Conservation (phyloP, 1,140 invertebrate species). For the Drosophila kurseongensis region DNA sequence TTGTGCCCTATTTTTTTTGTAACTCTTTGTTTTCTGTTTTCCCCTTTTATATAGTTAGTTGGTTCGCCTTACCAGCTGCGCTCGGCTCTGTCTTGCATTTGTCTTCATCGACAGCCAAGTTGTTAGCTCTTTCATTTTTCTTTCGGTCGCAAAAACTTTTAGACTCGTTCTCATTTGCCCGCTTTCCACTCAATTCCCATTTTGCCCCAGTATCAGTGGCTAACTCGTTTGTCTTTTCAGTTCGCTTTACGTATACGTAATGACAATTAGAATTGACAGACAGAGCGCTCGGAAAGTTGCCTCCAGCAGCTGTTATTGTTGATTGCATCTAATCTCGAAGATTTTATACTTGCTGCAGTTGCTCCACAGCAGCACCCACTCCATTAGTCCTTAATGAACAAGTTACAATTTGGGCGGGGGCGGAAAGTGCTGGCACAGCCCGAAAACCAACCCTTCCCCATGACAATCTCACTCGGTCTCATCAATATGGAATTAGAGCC, state of each 20-base stretch:
- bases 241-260: slow-evolving; percentile 80
- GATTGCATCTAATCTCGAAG: slow-evolving; percentile 79
- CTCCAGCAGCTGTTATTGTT: slow-evolving; percentile 72
- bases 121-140: slow-evolving; percentile 79
- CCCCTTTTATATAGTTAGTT: slow-evolving; percentile 21
- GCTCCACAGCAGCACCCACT: slow-evolving; percentile 34
- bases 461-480: neutral
- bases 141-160: slow-evolving; percentile 68
- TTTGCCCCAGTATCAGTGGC: slow-evolving; percentile 70
- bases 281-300: slow-evolving; percentile 56
- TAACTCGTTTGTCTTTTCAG: slow-evolving; percentile 79
- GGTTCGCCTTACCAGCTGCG: slow-evolving; percentile 34
- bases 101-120: slow-evolving; percentile 82
- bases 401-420: slow-evolving; percentile 32
- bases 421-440: neutral
- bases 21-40: slow-evolving; percentile 18
- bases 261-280: slow-evolving; percentile 83
- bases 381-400: slow-evolving; percentile 71
- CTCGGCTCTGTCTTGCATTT: slow-evolving; percentile 63
- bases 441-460: slow-evolving; percentile 1
- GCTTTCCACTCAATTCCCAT: slow-evolving; percentile 43
- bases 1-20: slow-evolving; percentile 12
- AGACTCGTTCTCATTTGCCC: slow-evolving; percentile 42
- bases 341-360: slow-evolving; percentile 71
- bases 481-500: slow-evolving; percentile 16